Conservation (phyloP, 2,888 invertebrate genomes). For the Bombyx huttoni region DNA sequence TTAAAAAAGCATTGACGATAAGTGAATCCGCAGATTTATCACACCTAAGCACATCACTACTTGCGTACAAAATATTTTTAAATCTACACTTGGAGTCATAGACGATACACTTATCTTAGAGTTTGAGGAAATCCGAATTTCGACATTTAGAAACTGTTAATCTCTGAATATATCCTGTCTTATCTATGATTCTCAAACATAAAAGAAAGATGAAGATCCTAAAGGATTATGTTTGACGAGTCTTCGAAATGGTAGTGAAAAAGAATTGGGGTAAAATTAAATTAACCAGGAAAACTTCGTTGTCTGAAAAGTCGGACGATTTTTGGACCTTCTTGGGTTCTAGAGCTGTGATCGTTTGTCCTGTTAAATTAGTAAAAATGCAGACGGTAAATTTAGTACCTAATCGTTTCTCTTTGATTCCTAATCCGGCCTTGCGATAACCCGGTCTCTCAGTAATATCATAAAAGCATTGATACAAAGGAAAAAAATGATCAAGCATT, state of each 20-base stretch:
- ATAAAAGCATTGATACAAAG: too few relatives aligned
- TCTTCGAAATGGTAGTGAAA: constrained; percentile 61
- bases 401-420: background rate
- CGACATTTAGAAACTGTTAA: too few relatives aligned
- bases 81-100: too few relatives aligned
- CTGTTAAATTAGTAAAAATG: constrained; percentile 35
- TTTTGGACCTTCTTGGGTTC: constrained; percentile 55
- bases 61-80: too few relatives aligned
- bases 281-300: constrained; percentile 30
- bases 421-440: background rate
- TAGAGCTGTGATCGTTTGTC: constrained; percentile 37
- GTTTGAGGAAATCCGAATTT: too few relatives aligned
- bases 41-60: too few relatives aligned
- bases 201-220: constrained; percentile 10
- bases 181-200: background rate
- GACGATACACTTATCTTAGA: too few relatives aligned
- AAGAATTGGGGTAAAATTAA: constrained; percentile 52
- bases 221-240: constrained; percentile 11
- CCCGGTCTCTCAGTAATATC: too few relatives aligned
- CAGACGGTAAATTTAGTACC: constrained; percentile 32
- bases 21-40: too few relatives aligned
- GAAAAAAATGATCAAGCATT: too few relatives aligned
- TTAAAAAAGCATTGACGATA: too few relatives aligned
- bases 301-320: constrained; percentile 30
- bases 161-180: too few relatives aligned